These are phyloP conservation scores for Dolichotis patagonum DNA, from an alignment of 2,113 vertebrate genomes.

Conservation along the genomic window DNA sequence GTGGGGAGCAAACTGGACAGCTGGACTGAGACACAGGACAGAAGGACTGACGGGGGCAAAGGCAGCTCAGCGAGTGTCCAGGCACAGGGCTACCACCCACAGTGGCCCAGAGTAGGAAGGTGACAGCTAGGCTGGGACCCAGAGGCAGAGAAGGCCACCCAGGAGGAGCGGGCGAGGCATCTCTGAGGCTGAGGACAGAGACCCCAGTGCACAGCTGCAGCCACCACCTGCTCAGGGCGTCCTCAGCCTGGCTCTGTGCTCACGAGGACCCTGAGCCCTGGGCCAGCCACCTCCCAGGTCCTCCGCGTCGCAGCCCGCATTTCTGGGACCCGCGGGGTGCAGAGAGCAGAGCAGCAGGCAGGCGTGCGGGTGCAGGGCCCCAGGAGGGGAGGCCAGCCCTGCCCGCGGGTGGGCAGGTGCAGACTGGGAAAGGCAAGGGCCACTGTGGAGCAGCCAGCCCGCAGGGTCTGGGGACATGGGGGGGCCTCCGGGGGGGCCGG, in stretches of 20 bases:
- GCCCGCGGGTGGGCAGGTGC: background rate
- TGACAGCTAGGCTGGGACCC: background rate
- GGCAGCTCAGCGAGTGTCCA: fast-evolving
- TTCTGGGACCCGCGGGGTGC: fast-evolving
- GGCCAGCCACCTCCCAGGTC: background rate
- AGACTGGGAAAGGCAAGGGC: background rate
- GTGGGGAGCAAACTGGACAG: too few relatives aligned
- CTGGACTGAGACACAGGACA: too few relatives aligned
- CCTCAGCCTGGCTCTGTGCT: fast-evolving
- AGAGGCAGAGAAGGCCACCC: background rate
- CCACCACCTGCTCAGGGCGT: fast-evolving
- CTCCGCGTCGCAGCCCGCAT: background rate
- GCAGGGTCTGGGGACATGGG: background rate
- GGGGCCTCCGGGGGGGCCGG: background rate
- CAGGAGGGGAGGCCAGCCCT: background rate
- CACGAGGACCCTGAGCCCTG: fast-evolving
- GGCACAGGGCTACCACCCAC: fast-evolving
- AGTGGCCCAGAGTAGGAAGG: fast-evolving
- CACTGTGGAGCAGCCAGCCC: background rate
- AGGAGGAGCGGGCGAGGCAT: fast-evolving
- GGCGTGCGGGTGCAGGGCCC: background rate
- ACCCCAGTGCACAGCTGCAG: background rate
- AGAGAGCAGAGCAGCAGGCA: fast-evolving
- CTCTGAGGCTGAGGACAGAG: background rate
- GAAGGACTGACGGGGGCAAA: background rate